phyloP scores from a whole-genome alignment of 2,797 vertebrate genomes.

The Liasis olivaceus region DNA sequence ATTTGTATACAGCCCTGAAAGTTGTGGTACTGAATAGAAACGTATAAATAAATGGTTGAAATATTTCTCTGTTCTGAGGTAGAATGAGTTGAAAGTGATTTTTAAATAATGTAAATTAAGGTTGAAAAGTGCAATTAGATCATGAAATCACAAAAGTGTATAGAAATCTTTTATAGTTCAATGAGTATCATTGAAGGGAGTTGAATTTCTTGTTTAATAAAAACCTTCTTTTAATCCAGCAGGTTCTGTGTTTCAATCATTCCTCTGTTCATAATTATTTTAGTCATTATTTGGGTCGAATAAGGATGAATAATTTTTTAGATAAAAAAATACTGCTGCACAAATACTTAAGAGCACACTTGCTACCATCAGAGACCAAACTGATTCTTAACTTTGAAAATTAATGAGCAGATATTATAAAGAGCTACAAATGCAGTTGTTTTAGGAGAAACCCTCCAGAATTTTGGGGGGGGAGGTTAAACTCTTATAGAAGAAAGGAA shows the following conservation, averaged over 20 bases:
- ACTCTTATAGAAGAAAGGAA: background rate
- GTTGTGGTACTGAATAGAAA: background rate
- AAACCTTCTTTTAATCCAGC: background rate
- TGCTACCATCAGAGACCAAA: background rate
- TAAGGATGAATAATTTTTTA: background rate
- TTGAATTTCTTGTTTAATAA: background rate
- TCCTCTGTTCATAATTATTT: background rate
- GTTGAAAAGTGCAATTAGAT: background rate
- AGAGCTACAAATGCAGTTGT: background rate
- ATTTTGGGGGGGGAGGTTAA: background rate
- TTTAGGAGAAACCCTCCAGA: background rate
- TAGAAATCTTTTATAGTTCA: background rate
- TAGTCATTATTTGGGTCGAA: background rate
- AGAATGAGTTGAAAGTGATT: background rate
- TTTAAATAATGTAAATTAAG: background rate
- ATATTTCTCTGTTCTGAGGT: background rate
- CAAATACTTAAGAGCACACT: background rate
- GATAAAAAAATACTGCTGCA: background rate
- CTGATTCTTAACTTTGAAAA: background rate
- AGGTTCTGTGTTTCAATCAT: background rate
- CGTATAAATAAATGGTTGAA: background rate
- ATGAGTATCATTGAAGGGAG: background rate
- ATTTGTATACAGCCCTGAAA: background rate
- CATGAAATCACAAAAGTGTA: background rate
- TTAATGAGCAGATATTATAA: background rate